Conservation (phyloP, 2,113 vertebrate species). For the Rhinoderma darwinii region DNA sequence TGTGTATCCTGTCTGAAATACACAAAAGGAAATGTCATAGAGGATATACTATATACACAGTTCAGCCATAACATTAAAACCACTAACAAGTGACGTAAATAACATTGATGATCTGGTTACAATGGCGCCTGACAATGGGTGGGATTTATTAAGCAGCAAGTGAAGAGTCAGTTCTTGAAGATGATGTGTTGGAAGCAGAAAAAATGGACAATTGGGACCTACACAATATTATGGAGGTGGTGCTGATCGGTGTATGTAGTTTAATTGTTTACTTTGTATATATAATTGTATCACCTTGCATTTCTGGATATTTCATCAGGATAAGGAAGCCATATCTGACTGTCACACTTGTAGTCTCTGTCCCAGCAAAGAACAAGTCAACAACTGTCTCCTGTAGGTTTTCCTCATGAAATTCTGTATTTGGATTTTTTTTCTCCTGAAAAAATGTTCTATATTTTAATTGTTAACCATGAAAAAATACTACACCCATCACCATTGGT, state of each 20-base stretch:
- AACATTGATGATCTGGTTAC: too few species aligned
- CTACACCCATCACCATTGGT: too few species aligned
- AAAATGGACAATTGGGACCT: too few species aligned
- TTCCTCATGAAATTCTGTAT: constrained; percentile 35
- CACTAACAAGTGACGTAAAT: too few species aligned
- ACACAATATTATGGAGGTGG: too few species aligned
- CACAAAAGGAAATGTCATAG: neutral
- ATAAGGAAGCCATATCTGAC: constrained; percentile 37
- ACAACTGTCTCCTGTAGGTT: neutral
- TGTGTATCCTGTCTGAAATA: constrained; percentile 56
- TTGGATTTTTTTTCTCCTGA: constrained; percentile 38
- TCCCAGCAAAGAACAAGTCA: constrained; percentile 49
- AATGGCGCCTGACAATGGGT: too few species aligned
- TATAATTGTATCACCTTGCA: constrained; percentile 38
- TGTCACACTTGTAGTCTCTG: constrained; percentile 35
- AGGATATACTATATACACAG: too few species aligned
- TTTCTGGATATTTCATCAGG: constrained; percentile 47
- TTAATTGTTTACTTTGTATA: neutral
- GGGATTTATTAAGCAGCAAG: too few species aligned
- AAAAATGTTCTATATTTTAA: neutral
- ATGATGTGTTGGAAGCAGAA: too few species aligned
- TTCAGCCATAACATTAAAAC: too few species aligned
- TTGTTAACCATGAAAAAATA: too few species aligned
- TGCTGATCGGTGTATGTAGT: neutral
- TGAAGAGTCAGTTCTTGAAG: too few species aligned